A percentile compares a stretch with the other conserved stretches of the same genome.
Conservation (phyloP, 2,888 invertebrate species). For the Cerceris ruficornis region DNA sequence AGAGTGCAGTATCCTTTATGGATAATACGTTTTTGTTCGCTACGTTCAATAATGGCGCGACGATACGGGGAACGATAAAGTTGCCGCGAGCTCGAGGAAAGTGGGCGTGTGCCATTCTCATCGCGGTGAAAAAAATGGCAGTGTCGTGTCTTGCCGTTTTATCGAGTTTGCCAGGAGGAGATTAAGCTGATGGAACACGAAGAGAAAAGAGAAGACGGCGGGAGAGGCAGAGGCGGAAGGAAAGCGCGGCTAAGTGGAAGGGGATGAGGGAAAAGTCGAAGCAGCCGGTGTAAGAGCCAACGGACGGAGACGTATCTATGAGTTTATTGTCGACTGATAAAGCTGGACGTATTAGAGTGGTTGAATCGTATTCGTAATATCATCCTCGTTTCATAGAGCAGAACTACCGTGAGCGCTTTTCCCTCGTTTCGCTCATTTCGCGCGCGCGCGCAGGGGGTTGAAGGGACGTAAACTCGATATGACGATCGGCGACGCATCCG, state of each 20-base stretch:
- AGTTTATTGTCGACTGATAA: conserved; percentile 63
- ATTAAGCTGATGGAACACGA: conserved; percentile 53
- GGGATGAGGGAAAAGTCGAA: background rate
- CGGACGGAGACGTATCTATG: conserved; percentile 6
- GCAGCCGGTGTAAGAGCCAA: background rate
- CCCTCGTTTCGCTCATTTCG: too few relatives aligned
- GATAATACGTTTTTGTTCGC: conserved; percentile 48
- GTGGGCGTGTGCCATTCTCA: conserved; percentile 32
- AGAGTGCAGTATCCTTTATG: conserved; percentile 47
- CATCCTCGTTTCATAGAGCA: conserved; percentile 52
- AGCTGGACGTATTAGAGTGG: conserved; percentile 45
- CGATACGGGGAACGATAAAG: conserved; percentile 49
- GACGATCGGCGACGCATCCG: conserved; percentile 53
- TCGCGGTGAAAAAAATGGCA: conserved; percentile 33
- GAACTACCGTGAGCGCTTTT: background rate
- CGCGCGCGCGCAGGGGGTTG: background rate
- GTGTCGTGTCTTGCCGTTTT: conserved; percentile 49
- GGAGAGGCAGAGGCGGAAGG: background rate
- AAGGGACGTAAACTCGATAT: conserved; percentile 60
- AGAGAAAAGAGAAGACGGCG: background rate
- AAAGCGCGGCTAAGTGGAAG: background rate
- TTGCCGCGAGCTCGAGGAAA: conserved; percentile 24
- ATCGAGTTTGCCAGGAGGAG: conserved; percentile 47
- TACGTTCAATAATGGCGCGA: conserved; percentile 45
- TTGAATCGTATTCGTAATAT: conserved; percentile 65